Evolutionary conservation across 92 coral and sea anemone species (phyloP), one percentile per base, ranked within the genome.

Genomic region (Parazoanthus atlanticus): DNA sequence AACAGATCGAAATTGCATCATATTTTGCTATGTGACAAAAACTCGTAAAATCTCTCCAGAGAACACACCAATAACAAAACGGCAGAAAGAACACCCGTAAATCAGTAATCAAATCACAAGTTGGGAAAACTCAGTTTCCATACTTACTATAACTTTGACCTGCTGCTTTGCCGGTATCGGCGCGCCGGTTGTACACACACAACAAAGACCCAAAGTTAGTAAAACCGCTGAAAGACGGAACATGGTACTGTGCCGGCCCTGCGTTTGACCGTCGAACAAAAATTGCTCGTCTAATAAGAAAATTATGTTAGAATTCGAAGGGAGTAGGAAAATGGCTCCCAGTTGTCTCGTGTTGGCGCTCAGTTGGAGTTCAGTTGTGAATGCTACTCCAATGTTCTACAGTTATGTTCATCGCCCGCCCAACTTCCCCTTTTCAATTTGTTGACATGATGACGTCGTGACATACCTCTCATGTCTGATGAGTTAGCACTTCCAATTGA

Each of bases 391-490:
- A 84, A 28, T 3, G 87, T 33, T 19, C 16, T 10, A 8, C 43
- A 28, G 29, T 84, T 84, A 34, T 84, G 49, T 84, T 72, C 32
- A 84, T 70, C 43, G 78, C 1, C 30, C 43, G 78, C 87, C 78
- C 26, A 43, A 43, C 17, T 84, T 70, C 87, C 87, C 72, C 19
- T 69, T 69, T 33, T 28, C 47, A 38, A 36, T 75, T 19, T n/a
- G 56, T 83, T 41, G 43, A n/a, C 7, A 74, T 79, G 65, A 33
- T 84, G 87, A 84, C 87, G 87, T 84, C 78, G 43, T 52, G 25
- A 11, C 30, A 17, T 33, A 10, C 15, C 82, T 4, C 83, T 23
- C 36, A 19, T 36, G 86, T 25, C 86, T 26, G 86, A 71, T 82
- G 74, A 64, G 38, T 21, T 33, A 16, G 10, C 58, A 52, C 6